Evolutionary conservation across 2,113 vertebrate genomes (phyloP), one percentile per base, ranked within the genome.

Genomic region (Ceratotherium simum): DNA sequence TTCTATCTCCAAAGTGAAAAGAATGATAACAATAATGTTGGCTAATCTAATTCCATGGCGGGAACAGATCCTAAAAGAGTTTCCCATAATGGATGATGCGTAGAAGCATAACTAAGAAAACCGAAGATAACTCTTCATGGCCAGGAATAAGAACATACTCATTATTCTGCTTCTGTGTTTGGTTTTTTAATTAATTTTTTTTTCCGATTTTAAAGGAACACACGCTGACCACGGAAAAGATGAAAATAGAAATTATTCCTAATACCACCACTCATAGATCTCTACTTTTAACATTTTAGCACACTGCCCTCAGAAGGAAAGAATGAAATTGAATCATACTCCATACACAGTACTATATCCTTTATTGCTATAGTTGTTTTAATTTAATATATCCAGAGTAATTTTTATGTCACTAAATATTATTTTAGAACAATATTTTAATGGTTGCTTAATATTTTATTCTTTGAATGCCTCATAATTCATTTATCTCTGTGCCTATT

Each of bases 401-500:
- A 62, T 39, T 94, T 48, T 94, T 72, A 48, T 56, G 29, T 60
- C 25, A 72, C 46, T 76, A 62, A 76, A 33, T 65, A 70, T 21
- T 76, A 65, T 31, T 87, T 97, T 85, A 58, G 64, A 94, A 65
- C 14, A 78, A 86, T 58, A 89, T 73, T 56, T 84, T 80, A 83
- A 75, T 56, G 9, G 11, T 36, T 92, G 18, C 31, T 90, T 73
- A 64, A 21, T 87, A 54, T 83, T 95, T 84, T 73, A 36, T 84
- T 94, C 39, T 84, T 81, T 86, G 11, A 92, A 56, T 64, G 6
- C 13, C 11, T 75, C 46, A 65, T 69, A 95, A 94, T 82, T 85
- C 56, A 69, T 87, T 60, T 80, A 92, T 78, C 39, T 78, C 33
- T 65, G 69, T 18, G 48, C 42, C 20, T 89, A 33, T 81, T 62